A percentile compares a stretch with the other conserved stretches of the same genome.
These are phyloP conservation scores for Drosophila novamexicana DNA, from an alignment of 1,140 invertebrate genomes.

Conservation along the genomic window DNA sequence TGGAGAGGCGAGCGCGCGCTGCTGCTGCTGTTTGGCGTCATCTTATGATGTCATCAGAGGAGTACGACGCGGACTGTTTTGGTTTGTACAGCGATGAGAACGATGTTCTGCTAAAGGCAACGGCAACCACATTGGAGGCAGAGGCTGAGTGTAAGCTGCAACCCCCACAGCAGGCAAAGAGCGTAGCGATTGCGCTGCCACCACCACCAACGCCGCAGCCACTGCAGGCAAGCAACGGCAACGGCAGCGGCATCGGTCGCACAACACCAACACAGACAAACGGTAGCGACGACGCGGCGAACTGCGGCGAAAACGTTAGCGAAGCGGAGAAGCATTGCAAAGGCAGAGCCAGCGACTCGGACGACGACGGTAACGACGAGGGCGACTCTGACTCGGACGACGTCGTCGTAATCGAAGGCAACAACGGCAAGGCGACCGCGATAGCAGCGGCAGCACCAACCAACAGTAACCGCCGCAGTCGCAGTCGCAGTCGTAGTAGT, in stretches of 20 bases:
- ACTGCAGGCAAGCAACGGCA: conserved; percentile 65
- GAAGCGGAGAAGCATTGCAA: conserved; percentile 54
- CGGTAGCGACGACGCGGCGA: conserved; percentile 65
- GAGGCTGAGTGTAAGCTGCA: conserved; percentile 41
- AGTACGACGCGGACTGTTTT: conserved; percentile 93
- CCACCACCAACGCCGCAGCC: conserved; percentile 32
- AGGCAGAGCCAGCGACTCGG: conserved; percentile 39
- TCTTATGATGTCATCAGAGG: conserved; percentile 98
- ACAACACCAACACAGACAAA: conserved; percentile 46
- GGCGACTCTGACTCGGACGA: conserved; percentile 73
- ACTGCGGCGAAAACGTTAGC: conserved; percentile 58
- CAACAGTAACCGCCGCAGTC: conserved; percentile 43
- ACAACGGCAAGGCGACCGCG: conserved; percentile 39
- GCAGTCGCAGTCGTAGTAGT: conserved; percentile 59
- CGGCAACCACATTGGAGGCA: conserved; percentile 45
- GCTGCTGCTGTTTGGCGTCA: conserved; percentile 84
- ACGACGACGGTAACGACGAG: conserved; percentile 52
- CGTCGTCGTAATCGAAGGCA: conserved; percentile 73
- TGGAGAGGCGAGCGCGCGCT: conserved; percentile 47
- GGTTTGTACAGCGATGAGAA: conserved; percentile 92
- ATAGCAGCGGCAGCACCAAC: conserved; percentile 10
- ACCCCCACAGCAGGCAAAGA: conserved; percentile 44
- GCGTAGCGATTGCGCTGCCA: conserved; percentile 30
- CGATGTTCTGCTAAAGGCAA: conserved; percentile 93
- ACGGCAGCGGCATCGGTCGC: conserved; percentile 38